Percentiles rank a stretch among this genome's conserved stretches.
phyloP scores from a whole-genome alignment of 2,113 vertebrate genomes.

The Pandion haliaetus region DNA sequence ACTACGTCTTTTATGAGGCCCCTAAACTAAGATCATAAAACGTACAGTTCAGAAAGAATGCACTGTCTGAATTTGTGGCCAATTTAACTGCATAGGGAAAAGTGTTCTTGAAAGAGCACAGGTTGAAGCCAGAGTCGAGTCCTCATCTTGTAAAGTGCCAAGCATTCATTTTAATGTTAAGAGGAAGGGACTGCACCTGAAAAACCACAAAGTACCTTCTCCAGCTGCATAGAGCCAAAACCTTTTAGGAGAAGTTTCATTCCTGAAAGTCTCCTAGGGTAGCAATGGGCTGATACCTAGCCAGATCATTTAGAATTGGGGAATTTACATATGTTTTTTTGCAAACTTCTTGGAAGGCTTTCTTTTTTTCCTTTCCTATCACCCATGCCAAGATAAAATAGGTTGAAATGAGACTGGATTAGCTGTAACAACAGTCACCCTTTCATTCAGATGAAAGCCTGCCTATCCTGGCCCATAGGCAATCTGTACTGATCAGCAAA shows the following conservation, averaged over 20 bases:
- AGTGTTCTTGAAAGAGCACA: conserved; percentile 28
- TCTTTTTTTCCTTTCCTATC: background rate
- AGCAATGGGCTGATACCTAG: background rate
- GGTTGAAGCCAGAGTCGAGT: conserved; percentile 8
- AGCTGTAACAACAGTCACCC: background rate
- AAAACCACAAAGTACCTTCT: conserved; percentile 22
- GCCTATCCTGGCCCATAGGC: background rate
- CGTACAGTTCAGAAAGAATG: conserved; percentile 17
- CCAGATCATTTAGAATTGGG: conserved; percentile 1
- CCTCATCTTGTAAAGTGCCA: conserved; percentile 1
- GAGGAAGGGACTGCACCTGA: conserved; percentile 24
- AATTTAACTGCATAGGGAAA: background rate
- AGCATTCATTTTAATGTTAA: background rate
- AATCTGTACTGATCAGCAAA: background rate
- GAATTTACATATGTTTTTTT: background rate
- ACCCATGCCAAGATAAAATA: background rate
- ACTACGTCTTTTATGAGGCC: conserved; percentile 24
- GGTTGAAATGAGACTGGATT: background rate
- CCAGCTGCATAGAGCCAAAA: background rate
- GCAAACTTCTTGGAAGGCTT: background rate
- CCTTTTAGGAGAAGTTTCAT: conserved; percentile 14
- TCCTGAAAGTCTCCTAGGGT: conserved; percentile 4
- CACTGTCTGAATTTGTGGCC: background rate
- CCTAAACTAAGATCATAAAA: conserved; percentile 32
- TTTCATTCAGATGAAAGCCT: background rate